These are phyloP conservation scores for Diuraphis noxia DNA, from an alignment of 1,140 invertebrate genomes.

Conservation along the genomic window DNA sequence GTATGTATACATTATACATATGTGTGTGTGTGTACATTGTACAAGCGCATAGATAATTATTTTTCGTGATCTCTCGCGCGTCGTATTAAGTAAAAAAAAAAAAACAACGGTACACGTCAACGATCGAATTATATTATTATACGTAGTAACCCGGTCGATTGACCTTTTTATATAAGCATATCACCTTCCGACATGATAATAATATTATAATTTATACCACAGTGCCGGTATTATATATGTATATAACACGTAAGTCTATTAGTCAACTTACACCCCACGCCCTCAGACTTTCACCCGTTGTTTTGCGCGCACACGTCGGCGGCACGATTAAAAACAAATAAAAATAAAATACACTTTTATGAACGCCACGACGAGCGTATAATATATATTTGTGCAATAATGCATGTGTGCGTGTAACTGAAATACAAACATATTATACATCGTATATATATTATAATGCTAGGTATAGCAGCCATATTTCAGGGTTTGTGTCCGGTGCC, in stretches of 20 bases:
- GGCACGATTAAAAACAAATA: neutral
- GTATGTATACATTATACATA: too few species aligned
- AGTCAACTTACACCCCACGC: neutral
- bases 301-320: neutral
- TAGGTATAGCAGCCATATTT: neutral
- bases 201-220: neutral
- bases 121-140: neutral
- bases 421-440: neutral
- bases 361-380: neutral
- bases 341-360: neutral
- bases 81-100: neutral
- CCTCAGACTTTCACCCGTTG: neutral
- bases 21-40: neutral
- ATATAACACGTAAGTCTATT: neutral
- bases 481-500: neutral
- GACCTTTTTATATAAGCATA: conserved; percentile 17
- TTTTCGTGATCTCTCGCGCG: conserved; percentile 5
- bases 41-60: conserved; percentile 5
- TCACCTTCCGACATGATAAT: neutral
- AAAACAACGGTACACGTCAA: neutral
- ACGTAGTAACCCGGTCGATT: conserved; percentile 10
- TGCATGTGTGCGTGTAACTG: neutral
- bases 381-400: neutral
- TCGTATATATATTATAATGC: too few species aligned
- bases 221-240: neutral